These are phyloP conservation scores for Tridacna crocea DNA, from an alignment of 2,888 invertebrate genomes.

Conservation along the genomic window DNA sequence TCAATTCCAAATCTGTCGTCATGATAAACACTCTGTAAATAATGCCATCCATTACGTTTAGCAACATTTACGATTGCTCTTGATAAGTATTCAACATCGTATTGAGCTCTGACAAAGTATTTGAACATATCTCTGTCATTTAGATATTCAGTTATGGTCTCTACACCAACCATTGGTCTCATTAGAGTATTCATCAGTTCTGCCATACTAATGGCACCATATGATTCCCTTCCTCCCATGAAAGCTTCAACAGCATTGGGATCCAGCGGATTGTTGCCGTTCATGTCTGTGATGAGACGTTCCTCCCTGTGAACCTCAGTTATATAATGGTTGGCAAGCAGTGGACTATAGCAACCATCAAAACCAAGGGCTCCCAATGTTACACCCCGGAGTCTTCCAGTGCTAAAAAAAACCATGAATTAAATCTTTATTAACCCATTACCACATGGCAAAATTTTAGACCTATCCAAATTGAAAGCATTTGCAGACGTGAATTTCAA, in stretches of 20 bases:
- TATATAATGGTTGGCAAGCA: conserved; percentile 59
- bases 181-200: conserved; percentile 85
- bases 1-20: conserved; percentile 61
- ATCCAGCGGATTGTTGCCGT: conserved; percentile 66
- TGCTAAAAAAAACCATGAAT: conserved; percentile 29
- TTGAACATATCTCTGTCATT: conserved; percentile 65
- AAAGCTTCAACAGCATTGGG: conserved; percentile 76
- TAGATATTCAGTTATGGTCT: conserved; percentile 67
- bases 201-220: conserved; percentile 69
- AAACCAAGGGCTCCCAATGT: conserved; percentile 73
- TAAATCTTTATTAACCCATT: background rate
- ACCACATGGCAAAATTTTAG: too few relatives aligned
- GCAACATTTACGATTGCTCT: conserved; percentile 81
- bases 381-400: conserved; percentile 66
- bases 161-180: conserved; percentile 84
- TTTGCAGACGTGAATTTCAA: too few relatives aligned
- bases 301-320: conserved; percentile 68
- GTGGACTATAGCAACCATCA: conserved; percentile 76
- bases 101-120: conserved; percentile 67
- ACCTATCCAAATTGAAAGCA: too few relatives aligned
- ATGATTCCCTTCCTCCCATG: conserved; percentile 68
- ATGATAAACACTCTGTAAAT: conserved; percentile 78
- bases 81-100: conserved; percentile 63
- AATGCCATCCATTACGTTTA: conserved; percentile 83
- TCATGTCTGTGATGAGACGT: conserved; percentile 61